Base-by-base conservation (phyloP, 2,888 invertebrate genomes). In the Drosophila greeni region DNA sequence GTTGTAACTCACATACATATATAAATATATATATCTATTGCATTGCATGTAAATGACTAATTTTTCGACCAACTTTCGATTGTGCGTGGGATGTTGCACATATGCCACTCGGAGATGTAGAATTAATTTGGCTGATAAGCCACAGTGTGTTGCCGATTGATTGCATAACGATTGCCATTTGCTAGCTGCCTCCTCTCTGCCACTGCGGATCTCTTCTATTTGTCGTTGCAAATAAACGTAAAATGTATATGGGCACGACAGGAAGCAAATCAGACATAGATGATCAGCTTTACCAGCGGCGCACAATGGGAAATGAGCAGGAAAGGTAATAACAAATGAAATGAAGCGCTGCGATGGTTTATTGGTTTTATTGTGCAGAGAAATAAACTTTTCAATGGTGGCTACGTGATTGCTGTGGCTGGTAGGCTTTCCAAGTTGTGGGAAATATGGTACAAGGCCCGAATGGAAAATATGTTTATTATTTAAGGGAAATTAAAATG, bases 191-290 rank as follows among this genome's bases (percentile, higher is more conserved):
- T n/a, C n/a, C n/a, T n/a, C n/a, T n/a, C 20, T 20, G 20, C 2
- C 20, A 20, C 23, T 36, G 53, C 51, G 65, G 29, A 45, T 55
- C 40, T 54, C 71, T 66, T 54, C 58, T 31, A 49, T 56, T 57
- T 64, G 70, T 56, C 56, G 59, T 49, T 52, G 78, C 68, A 45
- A 67, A 77, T 65, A 69, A 60, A 61, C 62, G 72, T 59, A 66
- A 70, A 69, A 53, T 65, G 58, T 67, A 73, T 70, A 73, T 85
- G 85, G 85, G 85, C 85, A 73, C 86, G 85, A 80, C 85, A 85
- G 85, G 85, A 85, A 85, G 73, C 79, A 75, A 79, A 85, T 76
- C 86, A 85, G 85, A 85, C 86, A 85, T 76, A 69, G 75, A 82
- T 76, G 75, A 75, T 75, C 76, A 59, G 62, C 65, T 48, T 56